Conservation (phyloP, 2,888 invertebrate genomes). For the Taenaris catops region DNA sequence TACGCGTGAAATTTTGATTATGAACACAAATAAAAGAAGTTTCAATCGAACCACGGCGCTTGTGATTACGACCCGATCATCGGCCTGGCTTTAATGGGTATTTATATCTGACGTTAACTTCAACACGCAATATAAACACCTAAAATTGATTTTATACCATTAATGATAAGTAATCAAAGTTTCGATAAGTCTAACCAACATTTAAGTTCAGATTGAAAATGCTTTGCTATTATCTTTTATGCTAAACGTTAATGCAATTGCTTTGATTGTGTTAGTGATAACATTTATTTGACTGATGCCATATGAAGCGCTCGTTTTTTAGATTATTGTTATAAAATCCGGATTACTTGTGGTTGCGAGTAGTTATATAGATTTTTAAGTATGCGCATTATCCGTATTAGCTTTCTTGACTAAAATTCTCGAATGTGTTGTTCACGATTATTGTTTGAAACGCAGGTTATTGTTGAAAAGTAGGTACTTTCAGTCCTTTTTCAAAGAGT, state of each 20-base stretch:
- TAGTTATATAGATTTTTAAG: no score
- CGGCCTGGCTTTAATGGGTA: conserved; percentile 12
- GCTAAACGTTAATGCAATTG: conserved; percentile 5
- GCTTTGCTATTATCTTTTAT: conserved; percentile 15
- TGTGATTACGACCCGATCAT: conserved; percentile 23
- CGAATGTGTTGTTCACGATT: no score
- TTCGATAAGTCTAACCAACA: conserved; percentile 5
- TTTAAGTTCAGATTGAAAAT: conserved; percentile 10
- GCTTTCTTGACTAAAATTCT: no score
- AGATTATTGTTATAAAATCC: conserved; percentile 11
- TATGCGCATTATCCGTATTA: no score
- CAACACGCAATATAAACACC: conserved; percentile 8
- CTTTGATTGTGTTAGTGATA: conserved; percentile 3
- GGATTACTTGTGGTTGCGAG: neutral
- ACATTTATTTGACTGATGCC: conserved; percentile 19
- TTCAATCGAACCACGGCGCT: conserved; percentile 27
- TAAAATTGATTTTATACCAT: conserved; percentile 11
- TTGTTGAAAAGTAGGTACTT: no score
- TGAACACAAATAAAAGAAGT: conserved; percentile 45
- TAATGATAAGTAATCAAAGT: conserved; percentile 9
- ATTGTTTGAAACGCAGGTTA: no score
- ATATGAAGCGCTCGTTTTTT: conserved; percentile 2
- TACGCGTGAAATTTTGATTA: conserved; percentile 73
- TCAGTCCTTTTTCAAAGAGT: no score
- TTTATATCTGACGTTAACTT: conserved; percentile 13